Percentiles rank a stretch among this genome's conserved stretches.
phyloP scores from a whole-genome alignment of 2,113 vertebrate species.

The Ciconia stormi region DNA sequence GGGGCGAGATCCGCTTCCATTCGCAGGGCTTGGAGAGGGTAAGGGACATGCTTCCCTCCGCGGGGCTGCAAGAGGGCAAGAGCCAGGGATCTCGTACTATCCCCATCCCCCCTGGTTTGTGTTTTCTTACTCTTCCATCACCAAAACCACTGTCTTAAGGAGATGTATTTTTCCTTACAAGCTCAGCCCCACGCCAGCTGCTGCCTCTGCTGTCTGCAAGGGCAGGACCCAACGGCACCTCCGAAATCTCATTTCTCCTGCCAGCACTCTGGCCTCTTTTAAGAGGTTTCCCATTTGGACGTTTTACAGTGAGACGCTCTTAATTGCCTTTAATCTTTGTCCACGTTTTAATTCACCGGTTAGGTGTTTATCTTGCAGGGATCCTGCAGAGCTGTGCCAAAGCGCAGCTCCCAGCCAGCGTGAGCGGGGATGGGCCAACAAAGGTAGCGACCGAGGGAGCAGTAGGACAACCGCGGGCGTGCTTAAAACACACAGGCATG shows the following conservation, averaged over 20 bases:
- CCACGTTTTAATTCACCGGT: not conserved
- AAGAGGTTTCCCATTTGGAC: not conserved
- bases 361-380: not conserved
- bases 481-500: not conserved
- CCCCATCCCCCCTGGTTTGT: fast-evolving
- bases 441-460: not conserved
- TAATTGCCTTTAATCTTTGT: not conserved
- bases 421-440: fast-evolving
- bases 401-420: not conserved
- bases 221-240: not conserved
- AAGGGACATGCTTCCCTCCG: not conserved
- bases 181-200: not conserved
- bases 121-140: not conserved
- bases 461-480: not conserved
- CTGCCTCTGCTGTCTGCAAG: not conserved
- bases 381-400: not conserved
- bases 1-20: not conserved
- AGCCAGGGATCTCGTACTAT: not conserved
- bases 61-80: not conserved
- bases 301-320: not conserved
- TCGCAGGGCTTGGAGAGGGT: not conserved
- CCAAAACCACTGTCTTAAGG: not conserved
- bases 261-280: not conserved
- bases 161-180: not conserved
- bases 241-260: not conserved